These are phyloP conservation scores for Siniperca obscura DNA, from an alignment of 2,797 vertebrate genomes.

Conservation along the genomic window DNA sequence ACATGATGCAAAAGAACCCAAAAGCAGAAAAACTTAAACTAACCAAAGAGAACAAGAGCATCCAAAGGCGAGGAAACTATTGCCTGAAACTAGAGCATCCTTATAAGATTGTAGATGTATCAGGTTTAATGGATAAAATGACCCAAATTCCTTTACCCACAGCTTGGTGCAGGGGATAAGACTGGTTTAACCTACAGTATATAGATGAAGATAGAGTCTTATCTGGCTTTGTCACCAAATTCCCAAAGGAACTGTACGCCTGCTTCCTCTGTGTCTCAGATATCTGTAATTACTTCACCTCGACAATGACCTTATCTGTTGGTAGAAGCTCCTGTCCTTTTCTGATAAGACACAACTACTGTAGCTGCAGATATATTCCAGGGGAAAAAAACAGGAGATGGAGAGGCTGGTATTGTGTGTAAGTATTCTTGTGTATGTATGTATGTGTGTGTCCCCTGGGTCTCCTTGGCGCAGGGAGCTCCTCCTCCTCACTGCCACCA, in stretches of 20 bases:
- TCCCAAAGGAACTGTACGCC: conserved; percentile 48
- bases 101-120: conserved; percentile 69
- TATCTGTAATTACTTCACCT: conserved; percentile 76
- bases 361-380: conserved; percentile 47
- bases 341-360: conserved; percentile 62
- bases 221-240: conserved; percentile 65
- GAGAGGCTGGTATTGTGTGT: conserved; percentile 21
- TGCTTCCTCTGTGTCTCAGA: conserved; percentile 58
- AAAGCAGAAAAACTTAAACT: conserved; percentile 9
- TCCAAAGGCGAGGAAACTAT: conserved; percentile 16
- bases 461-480: conserved; percentile 57
- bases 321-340: conserved; percentile 58
- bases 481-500: conserved; percentile 39
- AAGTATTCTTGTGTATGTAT: conserved; percentile 1
- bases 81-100: conserved; percentile 71
- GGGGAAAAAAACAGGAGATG: conserved; percentile 6
- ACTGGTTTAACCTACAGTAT: conserved; percentile 60
- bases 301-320: conserved; percentile 72
- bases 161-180: conserved; percentile 27
- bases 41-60: conserved; percentile 46
- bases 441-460: conserved; percentile 52
- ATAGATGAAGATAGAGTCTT: conserved; percentile 71
- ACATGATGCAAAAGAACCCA: conserved; percentile 1
- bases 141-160: conserved; percentile 71
- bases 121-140: conserved; percentile 78